phyloP scores from a whole-genome alignment of 2,797 vertebrate genomes.

The Tinamus major region DNA sequence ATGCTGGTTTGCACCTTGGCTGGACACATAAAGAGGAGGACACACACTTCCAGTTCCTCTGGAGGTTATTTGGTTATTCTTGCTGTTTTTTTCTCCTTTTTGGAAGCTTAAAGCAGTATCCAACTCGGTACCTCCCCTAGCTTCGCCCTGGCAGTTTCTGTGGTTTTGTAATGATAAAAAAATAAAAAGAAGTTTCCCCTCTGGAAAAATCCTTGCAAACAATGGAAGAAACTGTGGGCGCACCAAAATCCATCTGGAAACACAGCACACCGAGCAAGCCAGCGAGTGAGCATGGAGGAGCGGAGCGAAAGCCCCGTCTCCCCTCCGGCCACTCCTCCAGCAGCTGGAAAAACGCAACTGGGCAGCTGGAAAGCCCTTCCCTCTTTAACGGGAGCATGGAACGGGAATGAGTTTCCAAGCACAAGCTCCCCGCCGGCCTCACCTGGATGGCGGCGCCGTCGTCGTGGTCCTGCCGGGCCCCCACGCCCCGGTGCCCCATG shows the following conservation, averaged over 20 bases:
- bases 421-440: no score
- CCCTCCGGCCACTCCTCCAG: not conserved
- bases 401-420: no score
- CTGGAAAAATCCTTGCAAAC: slow-evolving; percentile 74
- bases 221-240: slow-evolving; percentile 68
- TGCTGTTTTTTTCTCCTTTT: not conserved
- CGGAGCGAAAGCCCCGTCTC: slow-evolving; percentile 37
- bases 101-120: slow-evolving; percentile 44
- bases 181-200: slow-evolving; percentile 40
- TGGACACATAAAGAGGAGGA: not conserved
- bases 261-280: slow-evolving; percentile 60
- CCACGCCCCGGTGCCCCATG: no score
- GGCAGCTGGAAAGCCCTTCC: no score
- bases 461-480: no score
- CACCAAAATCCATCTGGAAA: slow-evolving; percentile 61
- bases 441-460: no score
- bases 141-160: slow-evolving; percentile 59
- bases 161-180: slow-evolving; percentile 60
- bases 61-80: not conserved
- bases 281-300: slow-evolving; percentile 38
- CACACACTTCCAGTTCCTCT: not conserved
- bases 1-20: not conserved
- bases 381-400: no score
- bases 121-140: slow-evolving; percentile 24
- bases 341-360: slow-evolving; percentile 49